Base-by-base conservation (phyloP, 2,113 vertebrate species). In the Thamnophis sirtalis region DNA sequence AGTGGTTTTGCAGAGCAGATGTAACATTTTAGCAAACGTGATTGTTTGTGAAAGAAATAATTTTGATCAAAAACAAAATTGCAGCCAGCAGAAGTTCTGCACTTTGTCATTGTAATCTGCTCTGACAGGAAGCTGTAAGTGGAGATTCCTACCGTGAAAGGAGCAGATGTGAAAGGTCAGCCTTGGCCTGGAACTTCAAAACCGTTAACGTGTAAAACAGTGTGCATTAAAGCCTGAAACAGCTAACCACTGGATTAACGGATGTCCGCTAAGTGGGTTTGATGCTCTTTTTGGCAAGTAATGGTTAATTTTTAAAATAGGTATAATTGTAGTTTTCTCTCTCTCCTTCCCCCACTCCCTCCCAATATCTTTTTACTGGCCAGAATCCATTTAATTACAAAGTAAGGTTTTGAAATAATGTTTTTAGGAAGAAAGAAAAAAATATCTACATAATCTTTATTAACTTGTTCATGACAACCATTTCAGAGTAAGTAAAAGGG, bases 1-100 rank as follows among this genome's bases (percentile, higher is more conserved):
- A 98, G 98, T 96, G 98, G 98, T 98, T 98, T 95, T 97, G 95
- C 96, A 93, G 96, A 97, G 97, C 98, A 99, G 98, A 99, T 99
- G 99, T 99, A 99, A 99, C 97, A 93, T 98, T 98, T 99, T 98
- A 99, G 97, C 98, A 96, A 98, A 98, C 98, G 98, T 98, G 98
- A 99, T 99, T 99, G 99, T 99, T 99, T 99, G 98, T 98, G 98
- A 98, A 98, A 98, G 98, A 98, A 99, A 99, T 98, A 97, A 98
- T 98, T 99, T 98, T 98, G 99, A 99, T 99, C 98, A 98, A 98
- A 98, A 98, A 97, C 97, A 93, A 97, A 98, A 98, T 97, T 98
- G 98, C 98, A 98, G 98, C 98, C 98, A 98, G 98, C 97, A 96
- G 95, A 96, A 96, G 93, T 95, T 97, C 99, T 99, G 99, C 95